These are phyloP conservation scores for Ceratina japonica DNA, from an alignment of 1,140 invertebrate genomes.

Conservation along the genomic window DNA sequence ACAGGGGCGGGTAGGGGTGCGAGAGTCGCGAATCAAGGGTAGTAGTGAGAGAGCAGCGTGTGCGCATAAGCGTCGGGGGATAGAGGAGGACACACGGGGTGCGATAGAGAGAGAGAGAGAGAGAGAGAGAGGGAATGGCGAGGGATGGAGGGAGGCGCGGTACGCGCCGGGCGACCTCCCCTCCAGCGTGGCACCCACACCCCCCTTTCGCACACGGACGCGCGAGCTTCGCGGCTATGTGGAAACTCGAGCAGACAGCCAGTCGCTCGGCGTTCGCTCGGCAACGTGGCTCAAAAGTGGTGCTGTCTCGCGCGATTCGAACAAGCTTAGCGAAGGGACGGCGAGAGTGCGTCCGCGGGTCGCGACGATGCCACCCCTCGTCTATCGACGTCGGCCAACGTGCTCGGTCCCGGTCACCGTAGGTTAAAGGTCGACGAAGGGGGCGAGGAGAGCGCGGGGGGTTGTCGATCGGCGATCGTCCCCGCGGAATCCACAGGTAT, in stretches of 20 bases:
- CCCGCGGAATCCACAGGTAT: constrained; percentile 62
- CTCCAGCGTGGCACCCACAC: constrained; percentile 41
- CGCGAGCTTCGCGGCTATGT: constrained; percentile 69
- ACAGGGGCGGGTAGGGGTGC: constrained; percentile 29
- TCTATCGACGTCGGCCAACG: constrained; percentile 26
- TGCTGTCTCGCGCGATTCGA: constrained; percentile 38
- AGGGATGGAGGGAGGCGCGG: no score
- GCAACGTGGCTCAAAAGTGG: constrained; percentile 68
- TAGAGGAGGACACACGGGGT: constrained; percentile 5
- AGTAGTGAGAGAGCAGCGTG: constrained; percentile 53
- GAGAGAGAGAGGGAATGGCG: no score
- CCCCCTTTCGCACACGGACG: constrained; percentile 62
- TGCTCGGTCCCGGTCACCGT: neutral
- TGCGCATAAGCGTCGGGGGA: constrained; percentile 57
- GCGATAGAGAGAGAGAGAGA: no score
- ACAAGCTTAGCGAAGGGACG: constrained; percentile 40
- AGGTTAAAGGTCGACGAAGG: constrained; percentile 1
- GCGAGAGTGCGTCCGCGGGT: constrained; percentile 47
- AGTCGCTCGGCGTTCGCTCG: constrained; percentile 78
- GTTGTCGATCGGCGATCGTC: constrained; percentile 36
- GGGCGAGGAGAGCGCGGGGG: neutral
- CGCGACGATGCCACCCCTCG: constrained; percentile 39
- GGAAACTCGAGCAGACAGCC: constrained; percentile 73
- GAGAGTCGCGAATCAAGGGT: constrained; percentile 58
- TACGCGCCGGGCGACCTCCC: constrained; percentile 13